phyloP scores from a whole-genome alignment of 2,888 invertebrate species.

The Pelosia muscerda region DNA sequence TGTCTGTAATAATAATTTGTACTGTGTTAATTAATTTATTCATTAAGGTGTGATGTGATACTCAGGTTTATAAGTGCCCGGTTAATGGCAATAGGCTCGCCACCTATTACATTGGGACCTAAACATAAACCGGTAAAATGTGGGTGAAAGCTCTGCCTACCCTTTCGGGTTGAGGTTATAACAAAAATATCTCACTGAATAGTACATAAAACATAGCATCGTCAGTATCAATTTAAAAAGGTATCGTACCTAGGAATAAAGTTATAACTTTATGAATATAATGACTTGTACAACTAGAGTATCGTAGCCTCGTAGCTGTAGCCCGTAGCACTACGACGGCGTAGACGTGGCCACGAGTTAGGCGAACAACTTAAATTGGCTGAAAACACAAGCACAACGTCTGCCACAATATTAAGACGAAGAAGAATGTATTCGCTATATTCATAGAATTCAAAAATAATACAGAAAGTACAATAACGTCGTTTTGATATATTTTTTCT shows the following conservation, averaged over 20 bases:
- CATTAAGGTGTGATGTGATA: no score
- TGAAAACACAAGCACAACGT: slow-evolving; percentile 64
- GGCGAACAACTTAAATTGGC: slow-evolving; percentile 68
- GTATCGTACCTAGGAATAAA: slow-evolving; percentile 31
- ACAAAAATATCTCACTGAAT: not conserved
- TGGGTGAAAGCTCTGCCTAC: no score
- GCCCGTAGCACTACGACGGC: slow-evolving; percentile 56
- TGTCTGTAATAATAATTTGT: no score
- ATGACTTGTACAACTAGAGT: slow-evolving; percentile 33
- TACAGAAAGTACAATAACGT: slow-evolving; percentile 60
- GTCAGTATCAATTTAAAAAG: not conserved
- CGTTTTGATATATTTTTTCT: slow-evolving; percentile 54
- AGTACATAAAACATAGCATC: not conserved
- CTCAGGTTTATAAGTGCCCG: no score
- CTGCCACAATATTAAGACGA: slow-evolving; percentile 59
- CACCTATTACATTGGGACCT: no score
- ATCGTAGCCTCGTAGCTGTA: slow-evolving; percentile 44
- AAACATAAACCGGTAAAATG: no score
- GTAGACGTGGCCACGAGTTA: slow-evolving; percentile 46
- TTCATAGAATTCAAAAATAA: slow-evolving; percentile 61
- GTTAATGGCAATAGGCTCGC: no score
- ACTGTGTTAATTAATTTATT: no score
- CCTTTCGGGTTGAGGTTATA: no score
- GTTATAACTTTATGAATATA: slow-evolving; percentile 42
- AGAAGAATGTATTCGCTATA: slow-evolving; percentile 57